phyloP scores from a whole-genome alignment of 2,888 invertebrate species.

The Drosophila koepferae region DNA sequence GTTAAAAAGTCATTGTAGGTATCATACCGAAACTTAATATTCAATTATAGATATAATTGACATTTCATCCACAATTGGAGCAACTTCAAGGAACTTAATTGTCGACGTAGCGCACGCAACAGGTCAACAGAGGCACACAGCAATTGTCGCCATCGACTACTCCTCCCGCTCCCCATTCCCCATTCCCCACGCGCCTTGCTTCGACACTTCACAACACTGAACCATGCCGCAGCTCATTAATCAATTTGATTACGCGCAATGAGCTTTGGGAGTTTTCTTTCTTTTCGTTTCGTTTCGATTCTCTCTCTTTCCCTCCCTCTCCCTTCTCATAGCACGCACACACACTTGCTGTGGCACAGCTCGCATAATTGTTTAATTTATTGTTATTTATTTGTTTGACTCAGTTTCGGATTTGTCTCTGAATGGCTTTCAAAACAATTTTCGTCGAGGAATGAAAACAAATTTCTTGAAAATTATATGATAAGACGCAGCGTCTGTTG shows the following conservation, averaged over 20 bases:
- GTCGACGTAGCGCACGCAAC: constrained; percentile 18
- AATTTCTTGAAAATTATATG: constrained; percentile 56
- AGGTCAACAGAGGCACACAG: constrained; percentile 7
- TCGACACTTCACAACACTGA: constrained; percentile 28
- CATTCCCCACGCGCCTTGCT: background rate
- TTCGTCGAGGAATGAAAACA: constrained; percentile 23
- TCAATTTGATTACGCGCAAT: constrained; percentile 77
- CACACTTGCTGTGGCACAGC: constrained; percentile 16
- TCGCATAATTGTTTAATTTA: constrained; percentile 77
- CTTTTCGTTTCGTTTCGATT: constrained; percentile 9
- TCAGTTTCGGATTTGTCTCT: constrained; percentile 70
- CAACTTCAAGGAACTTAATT: constrained; percentile 8
- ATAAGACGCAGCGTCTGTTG: constrained; percentile 45
- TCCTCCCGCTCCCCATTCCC: background rate
- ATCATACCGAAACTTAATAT: background rate
- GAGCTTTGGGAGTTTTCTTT: constrained; percentile 44
- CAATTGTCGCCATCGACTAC: constrained; percentile 4
- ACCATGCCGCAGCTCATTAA: constrained; percentile 63
- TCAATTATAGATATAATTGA: background rate
- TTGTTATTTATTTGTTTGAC: constrained; percentile 75
- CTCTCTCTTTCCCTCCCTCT: constrained; percentile 3
- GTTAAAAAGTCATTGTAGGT: background rate
- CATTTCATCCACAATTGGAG: background rate
- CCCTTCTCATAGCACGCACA: background rate
- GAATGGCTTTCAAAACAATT: constrained; percentile 66